Conservation (phyloP, 2,797 vertebrate species). For the Sebastes trivittatus region DNA sequence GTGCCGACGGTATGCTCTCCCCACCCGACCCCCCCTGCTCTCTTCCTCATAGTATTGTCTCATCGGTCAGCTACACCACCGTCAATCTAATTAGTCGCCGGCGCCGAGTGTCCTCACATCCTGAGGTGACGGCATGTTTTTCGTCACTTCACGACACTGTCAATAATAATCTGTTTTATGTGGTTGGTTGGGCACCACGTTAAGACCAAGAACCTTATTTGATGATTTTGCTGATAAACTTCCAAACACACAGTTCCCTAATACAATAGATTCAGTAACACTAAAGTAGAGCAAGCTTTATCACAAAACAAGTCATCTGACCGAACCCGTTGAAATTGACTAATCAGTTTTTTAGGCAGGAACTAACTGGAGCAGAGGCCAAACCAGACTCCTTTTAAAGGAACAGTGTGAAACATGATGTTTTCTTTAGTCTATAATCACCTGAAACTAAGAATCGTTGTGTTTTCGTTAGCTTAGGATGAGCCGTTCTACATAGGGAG, state of each 20-base stretch:
- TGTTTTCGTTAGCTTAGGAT: too few relatives aligned
- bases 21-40: neutral
- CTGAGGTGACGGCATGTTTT: neutral
- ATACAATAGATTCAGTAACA: neutral
- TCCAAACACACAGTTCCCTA: neutral
- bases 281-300: neutral
- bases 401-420: neutral
- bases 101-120: neutral
- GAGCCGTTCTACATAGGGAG: neutral
- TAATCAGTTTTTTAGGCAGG: neutral
- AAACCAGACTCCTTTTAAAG: neutral
- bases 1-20: neutral
- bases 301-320: neutral
- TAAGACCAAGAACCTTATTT: neutral
- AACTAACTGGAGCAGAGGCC: neutral
- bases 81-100: slow-evolving; percentile 19
- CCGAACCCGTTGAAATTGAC: neutral
- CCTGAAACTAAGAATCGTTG: too few relatives aligned
- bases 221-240: neutral
- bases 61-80: slow-evolving; percentile 17
- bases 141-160: neutral
- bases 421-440: too few relatives aligned
- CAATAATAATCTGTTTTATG: slow-evolving; percentile 11
- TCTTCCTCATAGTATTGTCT: neutral
- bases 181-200: neutral